phyloP scores from a whole-genome alignment of 2,888 invertebrate species.

The Archaeoteleia sp. region DNA sequence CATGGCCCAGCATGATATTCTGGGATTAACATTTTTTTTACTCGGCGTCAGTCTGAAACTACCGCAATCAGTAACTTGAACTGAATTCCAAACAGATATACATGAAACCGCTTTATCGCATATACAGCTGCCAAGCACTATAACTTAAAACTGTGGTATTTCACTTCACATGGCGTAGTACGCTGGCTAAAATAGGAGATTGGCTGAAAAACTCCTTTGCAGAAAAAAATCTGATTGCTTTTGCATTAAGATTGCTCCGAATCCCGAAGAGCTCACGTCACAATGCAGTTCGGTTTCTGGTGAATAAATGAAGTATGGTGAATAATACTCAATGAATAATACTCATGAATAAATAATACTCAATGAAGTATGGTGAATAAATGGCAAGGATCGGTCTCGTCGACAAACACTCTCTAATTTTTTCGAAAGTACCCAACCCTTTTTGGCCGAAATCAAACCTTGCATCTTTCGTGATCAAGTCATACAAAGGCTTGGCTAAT shows the following conservation, averaged over 20 bases:
- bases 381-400: constrained; percentile 41
- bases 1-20: constrained; percentile 60
- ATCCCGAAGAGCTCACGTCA: constrained; percentile 62
- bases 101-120: constrained; percentile 55
- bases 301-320: no score
- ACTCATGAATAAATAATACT: no score
- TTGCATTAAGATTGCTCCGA: constrained; percentile 63
- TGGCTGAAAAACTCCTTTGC: constrained; percentile 47
- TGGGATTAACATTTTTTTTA: constrained; percentile 59
- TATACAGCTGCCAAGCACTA: constrained; percentile 55
- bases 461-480: constrained; percentile 2
- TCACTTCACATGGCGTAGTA: constrained; percentile 56
- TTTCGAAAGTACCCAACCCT: constrained; percentile 54
- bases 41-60: constrained; percentile 55
- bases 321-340: no score
- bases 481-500: constrained; percentile 1
- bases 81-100: constrained; percentile 56
- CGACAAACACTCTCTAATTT: constrained; percentile 49
- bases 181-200: constrained; percentile 61
- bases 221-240: no score
- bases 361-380: constrained; percentile 30
- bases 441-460: constrained; percentile 54
- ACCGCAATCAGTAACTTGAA: constrained; percentile 63
- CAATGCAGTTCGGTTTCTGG: constrained; percentile 64
- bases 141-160: constrained; percentile 64